Evolutionary conservation across 2,888 invertebrate species (phyloP).

Genomic region (Noctuana brunneofusca): DNA sequence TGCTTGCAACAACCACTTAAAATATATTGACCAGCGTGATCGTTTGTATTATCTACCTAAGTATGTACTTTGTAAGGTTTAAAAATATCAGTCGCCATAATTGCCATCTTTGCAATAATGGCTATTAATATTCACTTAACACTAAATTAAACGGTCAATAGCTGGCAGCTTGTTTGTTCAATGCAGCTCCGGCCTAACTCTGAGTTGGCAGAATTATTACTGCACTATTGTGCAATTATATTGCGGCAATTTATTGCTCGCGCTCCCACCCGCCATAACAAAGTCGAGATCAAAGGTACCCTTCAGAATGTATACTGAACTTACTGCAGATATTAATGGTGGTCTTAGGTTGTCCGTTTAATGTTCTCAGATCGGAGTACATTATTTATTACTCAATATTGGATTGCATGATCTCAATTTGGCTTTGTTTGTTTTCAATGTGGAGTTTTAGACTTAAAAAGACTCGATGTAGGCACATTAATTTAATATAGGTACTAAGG

Average conservation of each 20-base stretch:
- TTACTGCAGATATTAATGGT: conserved; percentile 42
- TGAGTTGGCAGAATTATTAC: conserved; percentile 56
- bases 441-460: not conserved
- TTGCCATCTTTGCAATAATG: not conserved
- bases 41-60: too few species aligned
- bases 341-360: conserved; percentile 34
- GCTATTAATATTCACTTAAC: not conserved
- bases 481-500: too few species aligned
- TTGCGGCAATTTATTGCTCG: conserved; percentile 54
- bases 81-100: too few species aligned
- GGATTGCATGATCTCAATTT: conserved; percentile 6
- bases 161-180: not conserved
- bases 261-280: conserved; percentile 47
- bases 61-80: too few species aligned
- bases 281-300: conserved; percentile 56
- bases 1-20: too few species aligned
- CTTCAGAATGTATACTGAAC: conserved; percentile 46
- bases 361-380: conserved; percentile 34
- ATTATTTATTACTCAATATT: conserved; percentile 31
- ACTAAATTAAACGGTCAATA: not conserved
- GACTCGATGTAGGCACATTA: not conserved
- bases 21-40: too few species aligned
- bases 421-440: conserved; percentile 1
- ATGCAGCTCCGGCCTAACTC: conserved; percentile 42
- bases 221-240: conserved; percentile 51